These are phyloP conservation scores for Drosophila lowei DNA, from an alignment of 1,140 invertebrate species.

Conservation along the genomic window DNA sequence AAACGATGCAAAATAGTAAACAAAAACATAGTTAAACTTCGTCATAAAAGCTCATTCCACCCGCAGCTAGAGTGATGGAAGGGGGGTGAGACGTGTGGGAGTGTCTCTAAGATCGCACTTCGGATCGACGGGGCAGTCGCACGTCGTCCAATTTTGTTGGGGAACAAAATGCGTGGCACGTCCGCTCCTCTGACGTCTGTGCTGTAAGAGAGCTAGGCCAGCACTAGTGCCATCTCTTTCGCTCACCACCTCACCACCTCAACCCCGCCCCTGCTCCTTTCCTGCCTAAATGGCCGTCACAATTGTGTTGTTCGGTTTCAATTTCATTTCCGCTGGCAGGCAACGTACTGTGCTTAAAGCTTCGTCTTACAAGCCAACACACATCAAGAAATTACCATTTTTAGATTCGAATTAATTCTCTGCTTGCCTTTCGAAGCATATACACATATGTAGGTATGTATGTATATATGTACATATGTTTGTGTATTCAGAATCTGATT, in stretches of 20 bases:
- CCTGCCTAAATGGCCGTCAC: conserved; percentile 20
- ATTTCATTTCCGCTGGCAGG: conserved; percentile 76
- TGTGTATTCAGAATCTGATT: conserved; percentile 27
- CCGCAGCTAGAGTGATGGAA: neutral
- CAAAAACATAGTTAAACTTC: conserved; percentile 6
- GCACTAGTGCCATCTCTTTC: conserved; percentile 6
- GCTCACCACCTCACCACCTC: neutral
- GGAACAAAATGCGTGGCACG: conserved; percentile 63
- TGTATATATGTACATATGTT: conserved; percentile 30
- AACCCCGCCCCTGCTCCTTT: conserved; percentile 1
- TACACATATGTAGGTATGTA: conserved; percentile 20
- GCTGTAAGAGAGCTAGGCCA: conserved; percentile 48
- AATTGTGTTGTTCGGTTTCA: conserved; percentile 56
- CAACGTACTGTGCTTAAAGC: conserved; percentile 55
- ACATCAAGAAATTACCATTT: conserved; percentile 46
- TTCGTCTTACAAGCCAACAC: conserved; percentile 45
- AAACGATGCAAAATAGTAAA: conserved; percentile 27
- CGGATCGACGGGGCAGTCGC: conserved; percentile 34
- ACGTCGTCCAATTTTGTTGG: conserved; percentile 54
- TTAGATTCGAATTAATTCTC: conserved; percentile 47
- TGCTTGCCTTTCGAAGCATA: conserved; percentile 6
- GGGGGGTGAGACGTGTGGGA: neutral
- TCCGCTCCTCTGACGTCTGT: conserved; percentile 66
- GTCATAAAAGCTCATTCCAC: conserved; percentile 19
- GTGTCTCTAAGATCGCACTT: conserved; percentile 25